phyloP scores from a whole-genome alignment of 2,888 invertebrate genomes.

The Oligia fasciuncula region DNA sequence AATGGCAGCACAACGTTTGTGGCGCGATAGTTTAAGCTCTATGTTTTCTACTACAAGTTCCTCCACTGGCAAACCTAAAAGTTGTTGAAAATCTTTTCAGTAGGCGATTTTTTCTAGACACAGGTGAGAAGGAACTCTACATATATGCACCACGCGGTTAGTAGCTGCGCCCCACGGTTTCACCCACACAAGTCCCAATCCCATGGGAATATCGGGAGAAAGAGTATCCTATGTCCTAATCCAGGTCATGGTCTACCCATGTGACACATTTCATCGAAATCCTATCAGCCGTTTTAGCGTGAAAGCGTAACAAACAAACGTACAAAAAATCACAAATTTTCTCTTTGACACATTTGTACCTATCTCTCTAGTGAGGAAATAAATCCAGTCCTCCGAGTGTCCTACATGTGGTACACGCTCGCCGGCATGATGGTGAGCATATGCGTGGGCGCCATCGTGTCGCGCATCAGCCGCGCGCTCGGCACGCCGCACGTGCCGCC shows the following conservation, averaged over 20 bases:
- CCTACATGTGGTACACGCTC: conserved; percentile 94
- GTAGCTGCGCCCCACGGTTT: too few species aligned
- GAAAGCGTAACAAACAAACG: too few species aligned
- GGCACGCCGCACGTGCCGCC: conserved; percentile 82
- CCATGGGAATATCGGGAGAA: too few species aligned
- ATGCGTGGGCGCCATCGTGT: conserved; percentile 77
- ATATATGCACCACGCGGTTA: too few species aligned
- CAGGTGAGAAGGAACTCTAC: background rate
- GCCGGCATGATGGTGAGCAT: conserved; percentile 81
- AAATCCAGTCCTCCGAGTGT: conserved; percentile 92
- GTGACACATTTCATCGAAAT: too few species aligned
- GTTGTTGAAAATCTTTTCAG: background rate
- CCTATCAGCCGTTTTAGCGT: too few species aligned
- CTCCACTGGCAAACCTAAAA: too few species aligned
- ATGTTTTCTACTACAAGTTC: background rate
- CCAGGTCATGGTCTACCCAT: too few species aligned
- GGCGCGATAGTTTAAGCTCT: background rate
- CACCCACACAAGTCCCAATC: too few species aligned
- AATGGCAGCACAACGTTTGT: background rate
- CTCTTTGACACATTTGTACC: background rate
- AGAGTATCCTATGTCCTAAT: too few species aligned
- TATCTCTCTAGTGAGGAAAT: conserved; percentile 85
- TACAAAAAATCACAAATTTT: too few species aligned
- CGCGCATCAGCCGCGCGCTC: conserved; percentile 75
- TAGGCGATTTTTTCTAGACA: background rate